Conservation (phyloP, 2,113 vertebrate genomes). For the Steatornis caripensis region DNA sequence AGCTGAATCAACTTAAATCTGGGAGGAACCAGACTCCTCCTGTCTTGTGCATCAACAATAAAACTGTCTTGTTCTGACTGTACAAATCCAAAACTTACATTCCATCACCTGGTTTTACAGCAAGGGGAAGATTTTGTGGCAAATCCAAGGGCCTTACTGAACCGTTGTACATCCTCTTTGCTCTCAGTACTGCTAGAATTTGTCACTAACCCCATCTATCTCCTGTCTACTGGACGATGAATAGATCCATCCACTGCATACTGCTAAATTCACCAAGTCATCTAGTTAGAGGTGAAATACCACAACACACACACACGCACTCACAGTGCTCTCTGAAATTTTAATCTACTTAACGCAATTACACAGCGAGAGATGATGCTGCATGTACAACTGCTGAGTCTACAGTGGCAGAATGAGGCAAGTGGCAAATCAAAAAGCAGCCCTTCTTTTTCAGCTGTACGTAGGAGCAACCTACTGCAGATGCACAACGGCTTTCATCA, state of each 20-base stretch:
- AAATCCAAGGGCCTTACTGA: background rate
- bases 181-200: background rate
- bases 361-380: background rate
- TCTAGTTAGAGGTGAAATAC: background rate
- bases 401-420: background rate
- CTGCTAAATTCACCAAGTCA: background rate
- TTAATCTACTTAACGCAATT: conserved; percentile 26
- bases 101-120: background rate
- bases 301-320: background rate
- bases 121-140: background rate
- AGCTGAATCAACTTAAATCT: background rate
- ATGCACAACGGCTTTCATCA: background rate
- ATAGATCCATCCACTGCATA: background rate
- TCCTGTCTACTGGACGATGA: background rate
- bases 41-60: background rate
- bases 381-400: background rate
- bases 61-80: background rate
- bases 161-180: background rate
- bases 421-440: background rate
- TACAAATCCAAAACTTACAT: background rate
- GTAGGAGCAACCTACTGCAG: background rate
- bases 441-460: background rate
- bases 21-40: background rate
- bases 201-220: background rate
- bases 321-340: background rate